Evolutionary conservation across 1,140 invertebrate genomes (phyloP).

Genomic region (Drosophila bocki): DNA sequence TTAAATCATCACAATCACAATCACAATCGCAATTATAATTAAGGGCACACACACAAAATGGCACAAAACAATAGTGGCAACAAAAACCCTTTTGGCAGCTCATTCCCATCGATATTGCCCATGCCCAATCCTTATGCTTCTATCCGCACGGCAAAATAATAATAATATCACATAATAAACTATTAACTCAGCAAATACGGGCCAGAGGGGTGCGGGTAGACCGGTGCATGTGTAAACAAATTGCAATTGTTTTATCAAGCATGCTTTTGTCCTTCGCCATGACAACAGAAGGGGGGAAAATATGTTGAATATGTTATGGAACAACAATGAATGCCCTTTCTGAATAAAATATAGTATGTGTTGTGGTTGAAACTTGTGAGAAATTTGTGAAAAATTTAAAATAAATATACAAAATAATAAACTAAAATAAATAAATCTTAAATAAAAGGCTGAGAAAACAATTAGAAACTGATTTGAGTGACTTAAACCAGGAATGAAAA

Average conservation of each 20-base stretch:
- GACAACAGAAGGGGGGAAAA: conserved; percentile 34
- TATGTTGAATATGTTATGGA: neutral
- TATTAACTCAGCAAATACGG: conserved; percentile 50
- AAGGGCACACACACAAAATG: conserved; percentile 41
- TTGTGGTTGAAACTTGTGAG: neutral
- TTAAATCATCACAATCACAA: conserved; percentile 45
- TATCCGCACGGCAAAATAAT: conserved; percentile 46
- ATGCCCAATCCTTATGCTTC: conserved; percentile 7
- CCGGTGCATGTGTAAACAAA: conserved; percentile 61
- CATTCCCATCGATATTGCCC: conserved; percentile 28
- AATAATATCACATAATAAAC: conserved; percentile 69
- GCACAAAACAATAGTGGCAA: conserved; percentile 45
- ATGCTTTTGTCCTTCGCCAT: conserved; percentile 61
- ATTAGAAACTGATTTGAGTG: neutral
- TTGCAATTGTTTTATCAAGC: conserved; percentile 72
- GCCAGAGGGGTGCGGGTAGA: neutral
- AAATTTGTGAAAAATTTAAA: no score
- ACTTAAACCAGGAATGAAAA: neutral
- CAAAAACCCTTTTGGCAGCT: conserved; percentile 42
- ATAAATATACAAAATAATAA: neutral
- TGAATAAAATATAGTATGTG: neutral
- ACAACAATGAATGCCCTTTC: conserved; percentile 18
- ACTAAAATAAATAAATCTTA: no score
- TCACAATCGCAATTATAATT: conserved; percentile 48
- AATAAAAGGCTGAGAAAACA: neutral